These are phyloP conservation scores for Euleptes europaea DNA, from an alignment of 2,113 vertebrate species.

Conservation along the genomic window DNA sequence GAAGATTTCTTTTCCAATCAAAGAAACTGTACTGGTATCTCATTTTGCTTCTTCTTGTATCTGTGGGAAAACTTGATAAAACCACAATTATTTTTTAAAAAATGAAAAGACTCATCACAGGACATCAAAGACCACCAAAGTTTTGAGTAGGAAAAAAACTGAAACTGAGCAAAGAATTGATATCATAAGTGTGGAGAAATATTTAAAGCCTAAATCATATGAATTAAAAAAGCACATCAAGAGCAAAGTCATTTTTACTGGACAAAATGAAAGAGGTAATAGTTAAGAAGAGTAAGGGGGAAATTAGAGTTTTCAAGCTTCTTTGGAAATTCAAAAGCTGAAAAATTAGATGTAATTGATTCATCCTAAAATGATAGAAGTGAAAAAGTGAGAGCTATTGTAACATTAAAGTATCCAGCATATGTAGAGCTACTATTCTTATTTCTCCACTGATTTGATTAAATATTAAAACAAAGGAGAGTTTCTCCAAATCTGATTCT, in stretches of 20 bases:
- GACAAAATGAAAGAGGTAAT: neutral
- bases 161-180: conserved; percentile 1
- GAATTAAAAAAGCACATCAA: conserved; percentile 12
- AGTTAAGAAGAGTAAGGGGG: neutral
- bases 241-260: conserved; percentile 4
- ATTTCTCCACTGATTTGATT: conserved; percentile 36
- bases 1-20: neutral
- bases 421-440: conserved; percentile 16
- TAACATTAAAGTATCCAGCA: conserved; percentile 19
- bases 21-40: too few species aligned
- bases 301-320: neutral
- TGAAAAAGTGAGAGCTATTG: neutral
- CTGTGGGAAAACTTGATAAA: neutral
- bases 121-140: neutral
- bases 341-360: conserved; percentile 9
- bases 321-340: conserved; percentile 17
- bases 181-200: neutral
- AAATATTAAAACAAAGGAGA: conserved; percentile 51
- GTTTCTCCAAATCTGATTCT: conserved; percentile 25
- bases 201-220: neutral
- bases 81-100: neutral
- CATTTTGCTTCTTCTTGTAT: too few species aligned
- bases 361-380: neutral
- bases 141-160: neutral
- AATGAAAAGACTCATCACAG: neutral